phyloP scores from a whole-genome alignment of 1,140 invertebrate genomes.

The Ceratina calcarata region DNA sequence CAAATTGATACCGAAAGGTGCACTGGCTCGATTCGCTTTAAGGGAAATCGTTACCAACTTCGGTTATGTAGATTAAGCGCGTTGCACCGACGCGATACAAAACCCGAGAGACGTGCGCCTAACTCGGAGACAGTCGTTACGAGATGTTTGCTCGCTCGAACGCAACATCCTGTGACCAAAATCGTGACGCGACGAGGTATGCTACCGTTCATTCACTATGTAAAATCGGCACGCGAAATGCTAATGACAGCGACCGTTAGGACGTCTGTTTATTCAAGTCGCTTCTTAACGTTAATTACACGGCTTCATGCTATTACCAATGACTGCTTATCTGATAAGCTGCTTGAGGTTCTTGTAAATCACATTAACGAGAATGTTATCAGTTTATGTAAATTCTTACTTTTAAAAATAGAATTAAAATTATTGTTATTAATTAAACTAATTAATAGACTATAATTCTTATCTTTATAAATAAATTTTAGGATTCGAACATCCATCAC shows the following conservation, averaged over 20 bases:
- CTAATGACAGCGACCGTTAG: background rate
- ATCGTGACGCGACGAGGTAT: background rate
- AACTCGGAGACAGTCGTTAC: constrained; percentile 10
- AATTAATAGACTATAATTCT: too few species aligned
- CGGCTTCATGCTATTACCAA: background rate
- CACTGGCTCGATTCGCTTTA: constrained; percentile 1
- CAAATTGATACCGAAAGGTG: constrained; percentile 33
- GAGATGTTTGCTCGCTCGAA: constrained; percentile 18
- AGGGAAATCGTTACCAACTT: constrained; percentile 6
- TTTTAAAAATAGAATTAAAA: background rate
- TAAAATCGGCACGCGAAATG: background rate
- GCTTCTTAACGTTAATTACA: constrained; percentile 14
- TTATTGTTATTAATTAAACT: background rate
- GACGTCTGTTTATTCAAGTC: background rate
- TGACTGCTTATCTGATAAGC: background rate
- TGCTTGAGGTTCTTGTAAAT: background rate
- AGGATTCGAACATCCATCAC: too few species aligned
- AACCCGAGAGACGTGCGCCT: background rate
- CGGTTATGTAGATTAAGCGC: constrained; percentile 21
- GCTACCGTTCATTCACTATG: too few species aligned
- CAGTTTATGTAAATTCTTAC: too few species aligned
- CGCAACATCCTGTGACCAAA: constrained; percentile 17
- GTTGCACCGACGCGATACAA: background rate
- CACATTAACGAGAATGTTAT: background rate
- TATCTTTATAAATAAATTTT: too few species aligned